Evolutionary conservation across 2,113 vertebrate species (phyloP).

Genomic region (Gobio gobio): DNA sequence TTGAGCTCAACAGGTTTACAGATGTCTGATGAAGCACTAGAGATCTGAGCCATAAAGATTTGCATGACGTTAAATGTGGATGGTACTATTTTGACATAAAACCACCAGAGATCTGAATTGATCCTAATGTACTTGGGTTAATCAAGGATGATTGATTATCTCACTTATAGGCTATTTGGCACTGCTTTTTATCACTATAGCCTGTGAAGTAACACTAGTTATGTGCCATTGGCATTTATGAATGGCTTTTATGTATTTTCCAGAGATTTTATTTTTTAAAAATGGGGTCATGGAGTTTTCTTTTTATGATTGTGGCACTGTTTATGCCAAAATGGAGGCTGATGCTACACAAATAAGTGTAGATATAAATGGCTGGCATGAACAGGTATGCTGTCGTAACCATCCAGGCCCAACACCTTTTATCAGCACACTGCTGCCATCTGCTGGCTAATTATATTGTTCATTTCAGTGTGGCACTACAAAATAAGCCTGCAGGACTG

Average conservation of each 20-base stretch:
- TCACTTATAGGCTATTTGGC: conserved; percentile 1
- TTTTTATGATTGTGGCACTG: not conserved
- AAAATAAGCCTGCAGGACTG: not conserved
- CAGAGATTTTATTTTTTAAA: not conserved
- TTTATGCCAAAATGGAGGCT: conserved; percentile 4
- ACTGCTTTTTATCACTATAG: not conserved
- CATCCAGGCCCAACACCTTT: not conserved
- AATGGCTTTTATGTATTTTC: not conserved
- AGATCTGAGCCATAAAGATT: not conserved
- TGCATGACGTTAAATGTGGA: not conserved
- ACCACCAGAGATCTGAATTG: not conserved
- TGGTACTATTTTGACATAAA: not conserved
- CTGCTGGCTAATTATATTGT: not conserved
- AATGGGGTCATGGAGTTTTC: not conserved
- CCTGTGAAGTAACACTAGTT: conserved; percentile 17
- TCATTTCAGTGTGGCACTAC: not conserved
- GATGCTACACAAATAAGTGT: conserved; percentile 9
- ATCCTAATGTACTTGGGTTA: not conserved
- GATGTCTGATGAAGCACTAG: not conserved
- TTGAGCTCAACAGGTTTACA: not conserved
- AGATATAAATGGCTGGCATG: not conserved
- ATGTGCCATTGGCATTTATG: conserved; percentile 9
- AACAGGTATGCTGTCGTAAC: not conserved
- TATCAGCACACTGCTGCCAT: conserved; percentile 31
- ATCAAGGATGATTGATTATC: conserved; percentile 15